Percentiles rank a stretch among this genome's conserved stretches.
Conservation (phyloP, 2,797 vertebrate genomes). For the Crenuchus spilurus region DNA sequence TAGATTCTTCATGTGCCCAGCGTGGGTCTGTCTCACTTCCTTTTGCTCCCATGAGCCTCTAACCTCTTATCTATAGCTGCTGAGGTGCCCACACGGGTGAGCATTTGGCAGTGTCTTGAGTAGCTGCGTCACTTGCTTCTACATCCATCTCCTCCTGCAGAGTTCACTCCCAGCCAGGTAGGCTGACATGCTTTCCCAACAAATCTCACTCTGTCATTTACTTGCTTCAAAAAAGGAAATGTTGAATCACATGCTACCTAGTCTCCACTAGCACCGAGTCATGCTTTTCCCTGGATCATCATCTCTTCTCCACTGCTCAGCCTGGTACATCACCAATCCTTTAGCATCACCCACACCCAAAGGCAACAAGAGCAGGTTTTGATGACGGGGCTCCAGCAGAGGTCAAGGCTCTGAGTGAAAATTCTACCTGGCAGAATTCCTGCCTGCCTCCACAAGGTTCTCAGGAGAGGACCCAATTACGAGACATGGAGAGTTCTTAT, state of each 20-base stretch:
- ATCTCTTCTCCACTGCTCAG: background rate
- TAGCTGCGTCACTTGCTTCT: background rate
- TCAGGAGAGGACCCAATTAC: slow-evolving; percentile 7
- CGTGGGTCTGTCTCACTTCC: background rate
- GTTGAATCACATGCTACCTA: background rate
- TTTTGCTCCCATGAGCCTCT: slow-evolving; percentile 9
- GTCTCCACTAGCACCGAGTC: background rate
- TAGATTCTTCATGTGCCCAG: slow-evolving; percentile 16
- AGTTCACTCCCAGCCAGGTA: background rate
- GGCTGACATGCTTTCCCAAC: background rate
- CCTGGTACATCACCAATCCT: slow-evolving; percentile 4
- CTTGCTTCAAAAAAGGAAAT: background rate
- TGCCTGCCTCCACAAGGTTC: background rate
- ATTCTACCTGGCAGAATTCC: background rate
- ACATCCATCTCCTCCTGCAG: background rate
- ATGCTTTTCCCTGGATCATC: background rate
- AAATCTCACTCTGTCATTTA: background rate
- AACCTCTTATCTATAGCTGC: background rate
- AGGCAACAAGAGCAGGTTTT: background rate
- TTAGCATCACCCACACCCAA: background rate
- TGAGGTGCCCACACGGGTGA: slow-evolving; percentile 2
- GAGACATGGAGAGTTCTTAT: slow-evolving; percentile 17
- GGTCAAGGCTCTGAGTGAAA: slow-evolving; percentile 11
- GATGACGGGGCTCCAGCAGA: background rate
- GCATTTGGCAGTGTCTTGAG: background rate